Evolutionary conservation across 1,140 invertebrate species (phyloP).

Genomic region (Sarcophaga bullata): DNA sequence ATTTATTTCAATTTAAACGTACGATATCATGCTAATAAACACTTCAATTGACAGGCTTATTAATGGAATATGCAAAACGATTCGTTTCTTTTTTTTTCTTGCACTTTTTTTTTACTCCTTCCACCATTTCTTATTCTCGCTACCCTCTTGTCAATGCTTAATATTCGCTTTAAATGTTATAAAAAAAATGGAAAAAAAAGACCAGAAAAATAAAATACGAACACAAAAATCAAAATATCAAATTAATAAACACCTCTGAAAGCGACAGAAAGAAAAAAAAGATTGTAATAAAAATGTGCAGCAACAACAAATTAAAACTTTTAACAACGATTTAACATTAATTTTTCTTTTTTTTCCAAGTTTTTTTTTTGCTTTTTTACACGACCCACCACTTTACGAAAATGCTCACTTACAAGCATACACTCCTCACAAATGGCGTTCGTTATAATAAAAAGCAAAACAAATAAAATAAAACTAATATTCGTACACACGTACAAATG

Average conservation of each 20-base stretch:
- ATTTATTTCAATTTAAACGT: slow-evolving; percentile 1
- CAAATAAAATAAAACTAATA: background rate
- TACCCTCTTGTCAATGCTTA: too few relatives aligned
- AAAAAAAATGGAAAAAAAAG: too few relatives aligned
- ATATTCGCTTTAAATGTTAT: too few relatives aligned
- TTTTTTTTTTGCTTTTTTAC: background rate
- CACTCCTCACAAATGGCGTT: slow-evolving; percentile 19
- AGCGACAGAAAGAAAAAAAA: slow-evolving; percentile 6
- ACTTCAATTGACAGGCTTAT: slow-evolving; percentile 39
- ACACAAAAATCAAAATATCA: background rate
- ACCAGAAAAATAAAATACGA: background rate
- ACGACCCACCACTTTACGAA: background rate
- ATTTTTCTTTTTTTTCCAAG: background rate
- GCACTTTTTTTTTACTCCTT: background rate
- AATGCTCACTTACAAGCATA: slow-evolving; percentile 6
- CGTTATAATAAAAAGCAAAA: slow-evolving; percentile 7
- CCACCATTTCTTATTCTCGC: background rate
- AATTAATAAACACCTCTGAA: slow-evolving; percentile 5
- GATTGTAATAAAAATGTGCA: background rate
- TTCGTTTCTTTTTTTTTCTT: slow-evolving; percentile 3
- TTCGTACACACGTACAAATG: background rate
- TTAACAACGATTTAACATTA: slow-evolving; percentile 15
- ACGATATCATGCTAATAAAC: slow-evolving; percentile 37
- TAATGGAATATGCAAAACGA: slow-evolving; percentile 36
- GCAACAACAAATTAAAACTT: slow-evolving; percentile 24